These are phyloP conservation scores for Urocitellus parryii DNA, from an alignment of 2,113 vertebrate genomes.

Conservation along the genomic window DNA sequence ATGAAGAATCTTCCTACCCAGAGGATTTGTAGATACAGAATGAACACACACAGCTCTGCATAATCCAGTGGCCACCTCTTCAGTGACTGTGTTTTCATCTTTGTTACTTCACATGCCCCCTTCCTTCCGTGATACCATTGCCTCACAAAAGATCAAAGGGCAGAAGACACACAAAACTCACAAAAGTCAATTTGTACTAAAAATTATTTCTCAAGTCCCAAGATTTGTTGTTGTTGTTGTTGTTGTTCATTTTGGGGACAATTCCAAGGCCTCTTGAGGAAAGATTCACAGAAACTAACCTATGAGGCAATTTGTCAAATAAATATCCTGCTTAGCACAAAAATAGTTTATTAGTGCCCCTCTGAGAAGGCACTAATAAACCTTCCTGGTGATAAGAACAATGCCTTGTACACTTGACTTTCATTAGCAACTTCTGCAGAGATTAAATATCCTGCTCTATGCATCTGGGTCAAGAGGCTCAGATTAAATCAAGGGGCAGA, in stretches of 20 bases:
- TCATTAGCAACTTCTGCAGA: slow-evolving; percentile 58
- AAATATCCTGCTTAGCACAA: slow-evolving; percentile 53
- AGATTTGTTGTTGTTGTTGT: slow-evolving; percentile 50
- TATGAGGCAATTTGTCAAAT: slow-evolving; percentile 65
- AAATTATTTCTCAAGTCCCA: slow-evolving; percentile 59
- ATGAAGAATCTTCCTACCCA: neutral
- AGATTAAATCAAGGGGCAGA: slow-evolving; percentile 58
- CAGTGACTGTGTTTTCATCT: neutral
- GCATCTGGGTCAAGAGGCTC: slow-evolving; percentile 41
- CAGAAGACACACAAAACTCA: neutral
- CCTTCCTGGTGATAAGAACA: slow-evolving; percentile 60
- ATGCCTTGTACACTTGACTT: slow-evolving; percentile 52
- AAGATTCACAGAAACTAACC: slow-evolving; percentile 72
- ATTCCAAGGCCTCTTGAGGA: slow-evolving; percentile 41
- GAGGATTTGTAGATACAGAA: neutral
- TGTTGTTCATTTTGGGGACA: slow-evolving; percentile 46
- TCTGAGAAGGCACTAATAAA: slow-evolving; percentile 56
- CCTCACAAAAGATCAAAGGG: neutral
- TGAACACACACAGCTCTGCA: neutral
- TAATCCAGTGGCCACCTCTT: neutral
- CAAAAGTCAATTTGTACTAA: slow-evolving; percentile 34
- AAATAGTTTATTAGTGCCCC: neutral
- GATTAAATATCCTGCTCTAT: slow-evolving; percentile 44
- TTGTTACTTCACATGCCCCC: neutral
- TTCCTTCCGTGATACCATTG: neutral